phyloP scores from a whole-genome alignment of 2,888 invertebrate species.

The Stegana nigrithorax region DNA sequence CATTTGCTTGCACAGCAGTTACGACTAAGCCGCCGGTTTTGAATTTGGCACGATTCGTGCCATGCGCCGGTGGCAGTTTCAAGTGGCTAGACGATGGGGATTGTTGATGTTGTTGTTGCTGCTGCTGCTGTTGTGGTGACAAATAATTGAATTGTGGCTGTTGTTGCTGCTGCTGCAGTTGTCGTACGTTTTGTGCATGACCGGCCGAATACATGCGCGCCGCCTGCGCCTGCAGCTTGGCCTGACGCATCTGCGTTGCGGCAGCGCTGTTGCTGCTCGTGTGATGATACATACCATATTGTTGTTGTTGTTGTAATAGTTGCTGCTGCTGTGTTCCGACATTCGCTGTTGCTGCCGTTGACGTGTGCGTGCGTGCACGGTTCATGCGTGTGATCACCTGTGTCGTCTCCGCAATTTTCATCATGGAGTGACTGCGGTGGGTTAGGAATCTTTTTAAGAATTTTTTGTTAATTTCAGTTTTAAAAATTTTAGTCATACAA shows the following conservation, averaged over 20 bases:
- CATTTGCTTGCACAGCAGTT: conserved; percentile 67
- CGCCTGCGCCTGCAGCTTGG: conserved; percentile 26
- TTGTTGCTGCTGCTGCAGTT: conserved; percentile 62
- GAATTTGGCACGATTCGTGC: conserved; percentile 66
- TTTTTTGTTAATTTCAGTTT: no score
- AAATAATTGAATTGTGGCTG: conserved; percentile 53
- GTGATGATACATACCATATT: no score
- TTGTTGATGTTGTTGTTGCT: no score
- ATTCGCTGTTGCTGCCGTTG: conserved; percentile 18
- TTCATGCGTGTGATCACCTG: conserved; percentile 52
- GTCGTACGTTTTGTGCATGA: background rate
- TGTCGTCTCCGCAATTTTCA: conserved; percentile 58
- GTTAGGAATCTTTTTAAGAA: no score
- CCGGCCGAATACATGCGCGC: conserved; percentile 29
- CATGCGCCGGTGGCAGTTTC: conserved; percentile 27
- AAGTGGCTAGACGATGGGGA: no score
- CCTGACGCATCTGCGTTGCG: background rate
- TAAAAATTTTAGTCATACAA: no score
- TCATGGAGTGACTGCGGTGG: conserved; percentile 46
- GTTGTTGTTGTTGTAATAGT: conserved; percentile 6
- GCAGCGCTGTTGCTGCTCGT: conserved; percentile 18
- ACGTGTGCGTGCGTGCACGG: conserved; percentile 37
- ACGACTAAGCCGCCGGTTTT: conserved; percentile 74
- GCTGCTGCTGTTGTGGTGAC: conserved; percentile 12
- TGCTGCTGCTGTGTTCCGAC: background rate